A percentile compares a stretch with the other conserved stretches of the same genome.
These are phyloP conservation scores for Triplophysa dalaica DNA, from an alignment of 2,113 vertebrate genomes.

Conservation along the genomic window DNA sequence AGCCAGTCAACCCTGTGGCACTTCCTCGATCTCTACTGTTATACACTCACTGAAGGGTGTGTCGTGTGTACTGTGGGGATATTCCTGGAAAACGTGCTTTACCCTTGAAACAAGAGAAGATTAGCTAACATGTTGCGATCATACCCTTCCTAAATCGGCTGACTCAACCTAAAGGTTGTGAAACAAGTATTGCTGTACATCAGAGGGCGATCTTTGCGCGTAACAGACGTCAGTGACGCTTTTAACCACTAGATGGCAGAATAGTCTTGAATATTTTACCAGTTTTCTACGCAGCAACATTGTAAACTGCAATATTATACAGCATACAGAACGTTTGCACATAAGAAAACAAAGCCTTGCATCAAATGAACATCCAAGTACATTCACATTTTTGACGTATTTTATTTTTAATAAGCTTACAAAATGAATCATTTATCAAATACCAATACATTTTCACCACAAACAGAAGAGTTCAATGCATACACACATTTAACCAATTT, in stretches of 20 bases:
- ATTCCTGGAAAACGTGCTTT: conserved; percentile 12
- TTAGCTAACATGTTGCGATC: not conserved
- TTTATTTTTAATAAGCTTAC: no score
- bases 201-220: not conserved
- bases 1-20: not conserved
- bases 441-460: no score
- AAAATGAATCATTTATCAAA: no score
- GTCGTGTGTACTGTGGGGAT: not conserved
- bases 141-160: not conserved
- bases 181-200: not conserved
- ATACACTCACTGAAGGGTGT: not conserved
- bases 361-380: no score
- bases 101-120: not conserved
- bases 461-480: no score
- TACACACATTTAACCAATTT: no score
- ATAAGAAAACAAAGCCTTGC: no score
- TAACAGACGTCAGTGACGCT: not conserved
- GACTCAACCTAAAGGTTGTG: not conserved
- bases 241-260: conserved; percentile 60
- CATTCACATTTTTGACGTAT: no score
- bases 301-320: not conserved
- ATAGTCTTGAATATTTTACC: conserved; percentile 9
- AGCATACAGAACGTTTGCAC: no score
- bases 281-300: not conserved
- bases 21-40: not conserved